A percentile compares a stretch with the other conserved stretches of the same genome.
Conservation (phyloP, 2,113 vertebrate species). For the Otolemur garnettii region DNA sequence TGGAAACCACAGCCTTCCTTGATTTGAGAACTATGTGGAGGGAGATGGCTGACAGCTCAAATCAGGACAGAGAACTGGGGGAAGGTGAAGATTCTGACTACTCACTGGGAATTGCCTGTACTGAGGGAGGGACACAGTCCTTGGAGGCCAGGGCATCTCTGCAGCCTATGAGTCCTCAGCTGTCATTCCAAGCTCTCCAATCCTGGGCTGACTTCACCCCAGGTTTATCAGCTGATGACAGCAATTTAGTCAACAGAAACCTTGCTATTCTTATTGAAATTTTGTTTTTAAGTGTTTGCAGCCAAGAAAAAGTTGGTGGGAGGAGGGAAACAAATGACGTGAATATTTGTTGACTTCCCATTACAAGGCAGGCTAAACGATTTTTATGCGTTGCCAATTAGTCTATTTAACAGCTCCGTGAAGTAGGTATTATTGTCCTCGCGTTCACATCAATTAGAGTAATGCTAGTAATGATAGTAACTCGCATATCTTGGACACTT, state of each 20-base stretch:
- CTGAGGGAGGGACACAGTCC: background rate
- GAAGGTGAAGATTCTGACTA: too few relatives aligned
- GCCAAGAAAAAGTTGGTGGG: background rate
- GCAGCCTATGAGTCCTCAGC: background rate
- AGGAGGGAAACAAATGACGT: background rate
- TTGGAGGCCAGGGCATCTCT: too few relatives aligned
- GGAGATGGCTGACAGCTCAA: accelerated
- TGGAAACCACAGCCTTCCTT: background rate
- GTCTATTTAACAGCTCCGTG: background rate
- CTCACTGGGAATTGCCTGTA: background rate
- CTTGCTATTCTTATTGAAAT: background rate
- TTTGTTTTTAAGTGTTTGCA: background rate
- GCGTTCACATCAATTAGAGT: background rate
- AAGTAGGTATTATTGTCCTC: background rate
- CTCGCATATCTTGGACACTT: background rate
- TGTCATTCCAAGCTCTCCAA: background rate
- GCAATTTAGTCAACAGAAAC: background rate
- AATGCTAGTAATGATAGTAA: background rate
- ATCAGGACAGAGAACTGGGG: background rate
- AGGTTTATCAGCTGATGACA: background rate
- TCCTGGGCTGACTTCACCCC: background rate
- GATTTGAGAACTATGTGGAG: too few relatives aligned
- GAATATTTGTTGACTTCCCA: background rate
- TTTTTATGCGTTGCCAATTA: background rate
- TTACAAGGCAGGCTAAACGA: background rate